Conservation (phyloP, 1,140 invertebrate genomes). For the Aphidius ervi region DNA sequence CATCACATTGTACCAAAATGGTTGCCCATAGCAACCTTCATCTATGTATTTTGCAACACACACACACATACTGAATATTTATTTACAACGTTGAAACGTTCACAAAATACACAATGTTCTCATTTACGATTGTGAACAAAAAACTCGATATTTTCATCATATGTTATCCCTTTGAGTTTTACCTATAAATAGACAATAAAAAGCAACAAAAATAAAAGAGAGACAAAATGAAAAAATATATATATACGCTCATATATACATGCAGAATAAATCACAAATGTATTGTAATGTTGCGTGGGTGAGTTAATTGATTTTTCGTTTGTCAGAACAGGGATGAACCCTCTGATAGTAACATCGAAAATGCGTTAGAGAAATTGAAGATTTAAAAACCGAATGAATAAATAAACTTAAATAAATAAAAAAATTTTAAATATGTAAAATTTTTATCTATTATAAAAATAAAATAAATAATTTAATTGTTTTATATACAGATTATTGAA, state of each 20-base stretch:
- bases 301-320: conserved; percentile 45
- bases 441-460: too few species aligned
- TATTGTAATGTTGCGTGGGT: conserved; percentile 14
- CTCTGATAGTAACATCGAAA: conserved; percentile 18
- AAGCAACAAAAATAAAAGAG: too few species aligned
- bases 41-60: conserved; percentile 27
- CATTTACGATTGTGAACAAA: too few species aligned
- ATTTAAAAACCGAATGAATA: neutral
- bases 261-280: neutral
- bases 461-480: too few species aligned
- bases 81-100: too few species aligned
- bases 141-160: too few species aligned
- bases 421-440: neutral
- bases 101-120: too few species aligned
- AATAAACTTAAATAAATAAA: neutral
- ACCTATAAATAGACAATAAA: too few species aligned
- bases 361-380: conserved; percentile 26
- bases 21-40: conserved; percentile 47
- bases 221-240: neutral
- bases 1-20: conserved; percentile 22
- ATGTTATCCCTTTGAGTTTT: too few species aligned
- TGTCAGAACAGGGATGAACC: conserved; percentile 18
- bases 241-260: neutral
- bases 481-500: too few species aligned
- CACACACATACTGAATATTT: conserved; percentile 12